Percentiles rank a stretch among this genome's conserved stretches.
phyloP scores from a whole-genome alignment of 2,113 vertebrate genomes.

The Paracanthobrama guichenoti region DNA sequence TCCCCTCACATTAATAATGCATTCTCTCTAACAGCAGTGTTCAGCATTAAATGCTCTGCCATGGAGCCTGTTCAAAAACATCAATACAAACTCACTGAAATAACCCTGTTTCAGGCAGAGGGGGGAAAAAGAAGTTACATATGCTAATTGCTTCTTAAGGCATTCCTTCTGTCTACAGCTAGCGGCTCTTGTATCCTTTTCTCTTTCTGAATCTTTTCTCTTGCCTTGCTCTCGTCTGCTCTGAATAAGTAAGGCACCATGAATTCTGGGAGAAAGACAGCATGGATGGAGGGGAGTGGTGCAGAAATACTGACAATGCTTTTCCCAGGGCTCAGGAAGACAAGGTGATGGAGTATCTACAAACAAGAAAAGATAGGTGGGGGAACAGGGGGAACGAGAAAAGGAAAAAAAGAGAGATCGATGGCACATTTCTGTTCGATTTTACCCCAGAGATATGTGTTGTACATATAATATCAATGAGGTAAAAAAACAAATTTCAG shows the following conservation, averaged over 20 bases:
- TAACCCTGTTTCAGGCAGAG: constrained; percentile 57
- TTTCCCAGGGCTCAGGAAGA: constrained; percentile 52
- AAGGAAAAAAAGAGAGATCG: constrained; percentile 20
- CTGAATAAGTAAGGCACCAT: constrained; percentile 16
- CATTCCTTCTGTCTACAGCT: constrained; percentile 48
- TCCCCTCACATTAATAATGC: constrained; percentile 69
- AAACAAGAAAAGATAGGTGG: constrained; percentile 51
- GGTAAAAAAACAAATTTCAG: constrained; percentile 1
- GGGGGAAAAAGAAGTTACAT: constrained; percentile 54
- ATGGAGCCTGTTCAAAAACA: constrained; percentile 56
- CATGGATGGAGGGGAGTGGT: constrained; percentile 3
- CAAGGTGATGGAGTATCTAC: constrained; percentile 53
- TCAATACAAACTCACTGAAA: constrained; percentile 60
- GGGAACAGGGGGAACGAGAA: constrained; percentile 31
- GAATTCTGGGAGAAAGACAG: constrained; percentile 38
- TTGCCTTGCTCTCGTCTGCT: constrained; percentile 22
- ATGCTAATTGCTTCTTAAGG: constrained; percentile 61
- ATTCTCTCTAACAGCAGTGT: constrained; percentile 67
- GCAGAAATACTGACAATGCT: constrained; percentile 48
- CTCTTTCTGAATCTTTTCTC: constrained; percentile 25
- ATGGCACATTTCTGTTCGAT: constrained; percentile 43
- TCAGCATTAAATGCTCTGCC: constrained; percentile 63
- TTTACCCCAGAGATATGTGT: constrained; percentile 44
- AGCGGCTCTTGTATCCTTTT: constrained; percentile 39
- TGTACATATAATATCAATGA: constrained; percentile 15